These are phyloP conservation scores for Eledona agricola DNA, from an alignment of 2,888 invertebrate genomes.

Conservation along the genomic window DNA sequence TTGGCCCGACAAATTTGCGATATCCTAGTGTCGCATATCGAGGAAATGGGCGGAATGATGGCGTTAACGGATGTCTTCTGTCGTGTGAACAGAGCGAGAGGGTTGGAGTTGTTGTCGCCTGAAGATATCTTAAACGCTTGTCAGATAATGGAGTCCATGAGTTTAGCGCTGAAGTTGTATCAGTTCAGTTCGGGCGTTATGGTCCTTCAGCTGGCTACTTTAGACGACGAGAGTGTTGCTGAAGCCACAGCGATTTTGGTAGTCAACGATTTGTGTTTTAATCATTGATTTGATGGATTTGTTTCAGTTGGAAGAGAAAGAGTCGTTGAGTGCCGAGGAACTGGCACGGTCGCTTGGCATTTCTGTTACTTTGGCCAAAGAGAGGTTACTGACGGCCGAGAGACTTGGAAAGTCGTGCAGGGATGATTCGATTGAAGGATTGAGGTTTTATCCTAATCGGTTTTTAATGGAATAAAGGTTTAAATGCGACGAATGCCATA, in stretches of 20 bases:
- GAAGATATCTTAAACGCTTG: constrained; percentile 96
- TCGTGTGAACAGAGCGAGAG: constrained; percentile 94
- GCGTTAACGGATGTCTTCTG: constrained; percentile 96
- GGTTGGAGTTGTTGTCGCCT: constrained; percentile 93
- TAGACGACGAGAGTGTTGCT: constrained; percentile 76
- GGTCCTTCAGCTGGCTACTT: constrained; percentile 85
- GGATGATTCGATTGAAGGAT: constrained; percentile 94
- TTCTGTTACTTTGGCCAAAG: constrained; percentile 89
- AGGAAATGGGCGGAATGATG: constrained; percentile 96
- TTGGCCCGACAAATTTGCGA: constrained; percentile 87
- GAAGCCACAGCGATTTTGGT: constrained; percentile 73
- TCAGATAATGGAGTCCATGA: constrained; percentile 70
- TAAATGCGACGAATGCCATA: too few species aligned
- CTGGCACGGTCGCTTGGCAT: constrained; percentile 84
- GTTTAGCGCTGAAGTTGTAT: constrained; percentile 78
- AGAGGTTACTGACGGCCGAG: constrained; percentile 88
- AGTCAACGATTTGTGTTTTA: constrained; percentile 43
- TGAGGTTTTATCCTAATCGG: constrained; percentile 92
- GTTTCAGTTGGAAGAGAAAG: constrained; percentile 72
- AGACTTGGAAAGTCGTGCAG: constrained; percentile 86
- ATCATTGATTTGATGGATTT: constrained; percentile 32
- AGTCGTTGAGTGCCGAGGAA: constrained; percentile 84
- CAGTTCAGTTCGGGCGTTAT: constrained; percentile 95
- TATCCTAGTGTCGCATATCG: constrained; percentile 81
- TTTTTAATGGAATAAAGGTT: constrained; percentile 68